A percentile compares a stretch with the other conserved stretches of the same genome.
These are phyloP conservation scores for Terebella lapidaria DNA, from an alignment of 2,888 invertebrate species.

Conservation along the genomic window DNA sequence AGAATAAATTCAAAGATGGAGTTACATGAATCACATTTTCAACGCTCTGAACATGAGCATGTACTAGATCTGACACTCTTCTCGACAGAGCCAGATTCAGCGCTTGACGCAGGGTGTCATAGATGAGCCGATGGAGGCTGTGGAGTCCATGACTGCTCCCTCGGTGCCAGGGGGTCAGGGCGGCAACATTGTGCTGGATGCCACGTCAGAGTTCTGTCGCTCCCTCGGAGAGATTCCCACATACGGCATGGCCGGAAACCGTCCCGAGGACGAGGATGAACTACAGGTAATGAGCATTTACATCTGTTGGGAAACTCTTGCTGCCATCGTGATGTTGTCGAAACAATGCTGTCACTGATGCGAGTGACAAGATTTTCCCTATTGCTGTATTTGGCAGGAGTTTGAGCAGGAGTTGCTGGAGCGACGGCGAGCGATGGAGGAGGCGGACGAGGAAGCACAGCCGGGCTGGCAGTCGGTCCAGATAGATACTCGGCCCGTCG, in stretches of 20 bases:
- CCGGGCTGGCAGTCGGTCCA: constrained; percentile 62
- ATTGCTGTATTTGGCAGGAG: no score
- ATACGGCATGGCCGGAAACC: constrained; percentile 83
- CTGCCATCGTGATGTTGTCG: no score
- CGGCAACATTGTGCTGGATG: constrained; percentile 71
- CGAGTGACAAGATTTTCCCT: no score
- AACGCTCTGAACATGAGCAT: no score
- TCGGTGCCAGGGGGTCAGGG: neutral
- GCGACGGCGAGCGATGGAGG: constrained; percentile 26
- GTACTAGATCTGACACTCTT: neutral
- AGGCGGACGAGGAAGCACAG: constrained; percentile 56
- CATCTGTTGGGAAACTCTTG: no score
- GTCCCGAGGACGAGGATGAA: constrained; percentile 71
- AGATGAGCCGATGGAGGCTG: neutral
- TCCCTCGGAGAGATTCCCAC: constrained; percentile 93
- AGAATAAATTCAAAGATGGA: no score
- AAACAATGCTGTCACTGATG: no score
- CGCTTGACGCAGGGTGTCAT: neutral
- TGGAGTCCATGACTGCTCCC: neutral
- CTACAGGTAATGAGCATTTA: constrained; percentile 55
- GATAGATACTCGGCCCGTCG: constrained; percentile 55
- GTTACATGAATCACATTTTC: no score
- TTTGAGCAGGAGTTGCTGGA: neutral
- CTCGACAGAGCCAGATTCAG: neutral
- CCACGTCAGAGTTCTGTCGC: constrained; percentile 94